Base-by-base conservation (phyloP, 2,888 invertebrate species). In the Thalpophila matura region DNA sequence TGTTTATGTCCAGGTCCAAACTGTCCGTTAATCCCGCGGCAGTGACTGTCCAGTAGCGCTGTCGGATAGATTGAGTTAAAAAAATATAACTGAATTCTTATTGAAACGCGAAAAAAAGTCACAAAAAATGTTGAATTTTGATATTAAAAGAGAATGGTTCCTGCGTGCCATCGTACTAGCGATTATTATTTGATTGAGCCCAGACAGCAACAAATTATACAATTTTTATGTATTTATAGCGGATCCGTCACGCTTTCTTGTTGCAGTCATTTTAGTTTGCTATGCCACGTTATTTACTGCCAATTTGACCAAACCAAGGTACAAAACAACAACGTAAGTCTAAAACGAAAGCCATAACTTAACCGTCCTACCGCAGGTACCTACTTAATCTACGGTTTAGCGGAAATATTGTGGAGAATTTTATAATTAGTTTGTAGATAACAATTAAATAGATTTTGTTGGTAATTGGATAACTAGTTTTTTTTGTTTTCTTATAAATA, bases 211-310 rank as follows among this genome's bases (percentile, higher is more conserved):
- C 43, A 20, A 37, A 35, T 43, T 37, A 37, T 37, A 26, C 16
- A 16, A 64, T 46, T 40, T 40, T 35, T 47, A 53, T 42, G 35
- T 51, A 46, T 51, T 14, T 64, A 53, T 42, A 24, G 29, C 16
- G 40, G 10, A 9, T 14, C 26, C 73, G 73, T 73, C 65, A 65
- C 66, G 66, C 66, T 72, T 42, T 65, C 46, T 65, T 42, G 12
- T 1, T 27, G 27, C 64, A 3, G 16, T 24, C 18, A 14, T 31
- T 20, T 38, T 18, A 59, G 31, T 37, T 31, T 26, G n/a, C 18
- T 18, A 18, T 27, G 27, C 57, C 29, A 42, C 33, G 14, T 43
- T 38, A 60, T 70, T 27, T 18, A 45, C 31, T 31, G 27, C 4
- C 20, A 9, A 27, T 33, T 27, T 7, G 7, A 22, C 43, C 9